Evolutionary conservation across 2,888 invertebrate genomes (phyloP).

Genomic region (Platypus cylindrus): DNA sequence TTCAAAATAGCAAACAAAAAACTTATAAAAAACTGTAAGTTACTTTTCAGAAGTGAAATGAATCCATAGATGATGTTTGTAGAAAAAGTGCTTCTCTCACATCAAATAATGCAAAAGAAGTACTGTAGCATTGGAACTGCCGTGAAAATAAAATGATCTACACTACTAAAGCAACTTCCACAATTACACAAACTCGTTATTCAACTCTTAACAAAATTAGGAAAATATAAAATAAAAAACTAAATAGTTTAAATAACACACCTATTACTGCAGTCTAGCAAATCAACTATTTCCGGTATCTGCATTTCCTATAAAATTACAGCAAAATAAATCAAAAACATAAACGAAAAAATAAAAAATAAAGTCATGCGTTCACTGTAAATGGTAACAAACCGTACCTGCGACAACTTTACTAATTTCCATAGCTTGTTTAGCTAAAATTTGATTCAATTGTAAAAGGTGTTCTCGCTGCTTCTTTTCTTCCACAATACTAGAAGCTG

Average conservation of each 20-base stretch:
- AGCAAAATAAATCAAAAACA: conserved; percentile 20
- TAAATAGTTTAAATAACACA: conserved; percentile 32
- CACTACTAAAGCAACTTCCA: no score
- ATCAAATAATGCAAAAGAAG: no score
- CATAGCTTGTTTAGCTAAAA: conserved; percentile 86
- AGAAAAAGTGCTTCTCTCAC: no score
- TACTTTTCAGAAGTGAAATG: no score
- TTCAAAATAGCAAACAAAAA: no score
- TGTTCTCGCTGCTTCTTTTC: conserved; percentile 83
- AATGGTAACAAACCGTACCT: conserved; percentile 45
- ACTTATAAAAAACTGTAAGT: no score
- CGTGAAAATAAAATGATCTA: no score
- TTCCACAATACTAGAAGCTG: conserved; percentile 42
- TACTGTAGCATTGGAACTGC: no score
- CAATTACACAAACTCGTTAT: no score
- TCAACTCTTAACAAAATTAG: no score
- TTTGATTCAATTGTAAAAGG: conserved; percentile 80
- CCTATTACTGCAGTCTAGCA: conserved; percentile 24
- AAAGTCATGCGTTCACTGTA: conserved; percentile 1
- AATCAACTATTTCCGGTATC: conserved; percentile 28
- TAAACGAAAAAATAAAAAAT: conserved; percentile 10
- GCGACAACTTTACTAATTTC: conserved; percentile 92
- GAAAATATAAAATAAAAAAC: conserved; percentile 7
- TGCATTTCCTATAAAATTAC: conserved; percentile 34
- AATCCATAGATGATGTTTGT: no score